Percentiles rank a stretch among this genome's conserved stretches.
These are phyloP conservation scores for Drosophila bifasciata DNA, from an alignment of 1,140 invertebrate genomes.

Conservation along the genomic window DNA sequence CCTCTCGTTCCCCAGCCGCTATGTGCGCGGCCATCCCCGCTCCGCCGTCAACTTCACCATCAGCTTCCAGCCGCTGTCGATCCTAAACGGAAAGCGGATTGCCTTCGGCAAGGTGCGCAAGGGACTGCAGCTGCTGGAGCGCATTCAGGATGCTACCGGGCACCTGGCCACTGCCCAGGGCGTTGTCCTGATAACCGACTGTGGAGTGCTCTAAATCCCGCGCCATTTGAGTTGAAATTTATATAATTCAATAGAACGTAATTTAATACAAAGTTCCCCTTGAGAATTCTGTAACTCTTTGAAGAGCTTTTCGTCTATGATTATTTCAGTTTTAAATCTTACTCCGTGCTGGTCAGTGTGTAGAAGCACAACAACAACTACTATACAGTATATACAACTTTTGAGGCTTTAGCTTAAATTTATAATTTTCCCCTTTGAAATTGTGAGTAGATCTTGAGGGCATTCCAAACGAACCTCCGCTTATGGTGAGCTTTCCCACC, in stretches of 20 bases:
- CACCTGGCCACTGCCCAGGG: conserved; percentile 49
- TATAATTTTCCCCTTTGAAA: too few relatives aligned
- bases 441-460: too few relatives aligned
- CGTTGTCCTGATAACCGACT: conserved; percentile 38
- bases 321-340: conserved; percentile 10
- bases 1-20: conserved; percentile 68
- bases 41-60: conserved; percentile 60
- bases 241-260: neutral
- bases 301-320: rapidly evolving
- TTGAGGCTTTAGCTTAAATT: neutral
- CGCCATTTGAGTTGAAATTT: too few relatives aligned
- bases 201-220: conserved; percentile 42
- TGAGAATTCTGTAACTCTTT: neutral
- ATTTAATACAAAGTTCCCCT: neutral
- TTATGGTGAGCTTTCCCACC: neutral
- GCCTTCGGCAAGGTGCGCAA: conserved; percentile 71
- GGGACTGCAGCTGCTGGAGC: conserved; percentile 56
- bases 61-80: conserved; percentile 70
- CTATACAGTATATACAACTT: neutral
- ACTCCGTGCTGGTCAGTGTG: neutral
- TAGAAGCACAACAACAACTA: neutral
- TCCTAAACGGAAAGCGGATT: conserved; percentile 65
- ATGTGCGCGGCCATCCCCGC: conserved; percentile 48
- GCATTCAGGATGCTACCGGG: conserved; percentile 52
- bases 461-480: too few relatives aligned